phyloP scores from a whole-genome alignment of 2,888 invertebrate species.

The Scaptodrosophila latifasciaeformis region DNA sequence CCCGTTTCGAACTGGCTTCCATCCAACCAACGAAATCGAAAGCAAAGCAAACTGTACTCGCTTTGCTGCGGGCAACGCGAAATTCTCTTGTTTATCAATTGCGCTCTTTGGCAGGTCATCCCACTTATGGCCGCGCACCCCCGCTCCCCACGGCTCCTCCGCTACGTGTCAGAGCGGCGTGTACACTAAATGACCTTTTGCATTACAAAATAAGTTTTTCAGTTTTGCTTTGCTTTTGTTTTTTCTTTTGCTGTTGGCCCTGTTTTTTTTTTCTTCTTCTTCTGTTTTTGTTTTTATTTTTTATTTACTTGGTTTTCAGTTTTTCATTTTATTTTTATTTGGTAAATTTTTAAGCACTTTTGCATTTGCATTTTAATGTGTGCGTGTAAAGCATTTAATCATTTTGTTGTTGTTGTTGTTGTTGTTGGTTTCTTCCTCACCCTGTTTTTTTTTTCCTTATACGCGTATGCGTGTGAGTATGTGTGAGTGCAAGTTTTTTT shows the following conservation, averaged over 20 bases:
- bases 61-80: too few species aligned
- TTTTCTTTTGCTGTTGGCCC: background rate
- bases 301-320: background rate
- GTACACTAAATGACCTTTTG: conserved; percentile 45
- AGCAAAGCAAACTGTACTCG: too few species aligned
- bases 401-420: background rate
- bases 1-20: too few species aligned
- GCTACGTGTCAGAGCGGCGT: too few species aligned
- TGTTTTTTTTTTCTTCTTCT: background rate
- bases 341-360: conserved; percentile 14
- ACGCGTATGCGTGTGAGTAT: too few species aligned
- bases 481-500: conserved; percentile 21
- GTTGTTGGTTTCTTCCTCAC: background rate
- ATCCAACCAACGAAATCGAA: too few species aligned
- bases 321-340: conserved; percentile 6
- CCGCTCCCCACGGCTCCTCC: background rate
- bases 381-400: background rate
- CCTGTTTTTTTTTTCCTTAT: too few species aligned
- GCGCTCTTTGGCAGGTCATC: too few species aligned
- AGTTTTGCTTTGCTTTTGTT: conserved; percentile 7
- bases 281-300: conserved; percentile 1
- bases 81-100: too few species aligned
- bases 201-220: conserved; percentile 32
- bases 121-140: too few species aligned
- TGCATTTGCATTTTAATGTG: conserved; percentile 13